phyloP scores from a whole-genome alignment of 2,888 invertebrate genomes.

The Drosophila barbarae region DNA sequence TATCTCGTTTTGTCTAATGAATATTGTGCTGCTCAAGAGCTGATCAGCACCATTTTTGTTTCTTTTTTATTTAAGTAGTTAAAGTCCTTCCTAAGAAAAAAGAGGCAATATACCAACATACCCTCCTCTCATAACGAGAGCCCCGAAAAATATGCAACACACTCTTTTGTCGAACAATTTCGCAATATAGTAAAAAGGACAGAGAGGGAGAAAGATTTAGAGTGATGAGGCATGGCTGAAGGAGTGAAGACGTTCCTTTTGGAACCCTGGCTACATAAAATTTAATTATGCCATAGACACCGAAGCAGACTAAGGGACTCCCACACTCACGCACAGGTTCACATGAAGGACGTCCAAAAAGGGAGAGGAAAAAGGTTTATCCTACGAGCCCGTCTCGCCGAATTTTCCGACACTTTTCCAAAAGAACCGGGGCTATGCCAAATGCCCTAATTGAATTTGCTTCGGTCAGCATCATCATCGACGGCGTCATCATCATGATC shows the following conservation, averaged over 20 bases:
- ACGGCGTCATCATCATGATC: conserved; percentile 30
- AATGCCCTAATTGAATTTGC: conserved; percentile 73
- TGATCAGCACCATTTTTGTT: neutral
- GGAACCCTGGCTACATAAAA: conserved; percentile 55
- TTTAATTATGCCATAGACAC: conserved; percentile 68
- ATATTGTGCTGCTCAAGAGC: no score
- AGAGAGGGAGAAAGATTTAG: conserved; percentile 34
- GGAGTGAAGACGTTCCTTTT: conserved; percentile 22
- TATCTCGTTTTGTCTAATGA: no score
- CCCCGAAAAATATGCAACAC: conserved; percentile 19
- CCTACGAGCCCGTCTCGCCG: conserved; percentile 13
- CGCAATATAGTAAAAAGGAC: neutral
- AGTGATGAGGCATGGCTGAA: conserved; percentile 15
- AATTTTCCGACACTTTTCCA: conserved; percentile 1
- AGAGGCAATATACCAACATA: neutral
- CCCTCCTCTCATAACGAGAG: conserved; percentile 4
- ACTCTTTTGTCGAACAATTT: conserved; percentile 19
- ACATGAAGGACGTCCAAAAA: conserved; percentile 46
- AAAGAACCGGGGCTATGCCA: conserved; percentile 39
- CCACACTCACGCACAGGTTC: conserved; percentile 4
- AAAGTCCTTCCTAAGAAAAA: neutral
- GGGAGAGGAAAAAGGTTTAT: conserved; percentile 59
- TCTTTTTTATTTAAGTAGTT: neutral
- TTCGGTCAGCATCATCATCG: conserved; percentile 61
- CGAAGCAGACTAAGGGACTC: conserved; percentile 23